phyloP scores from a whole-genome alignment of 2,113 vertebrate genomes.

The Serinus canaria region DNA sequence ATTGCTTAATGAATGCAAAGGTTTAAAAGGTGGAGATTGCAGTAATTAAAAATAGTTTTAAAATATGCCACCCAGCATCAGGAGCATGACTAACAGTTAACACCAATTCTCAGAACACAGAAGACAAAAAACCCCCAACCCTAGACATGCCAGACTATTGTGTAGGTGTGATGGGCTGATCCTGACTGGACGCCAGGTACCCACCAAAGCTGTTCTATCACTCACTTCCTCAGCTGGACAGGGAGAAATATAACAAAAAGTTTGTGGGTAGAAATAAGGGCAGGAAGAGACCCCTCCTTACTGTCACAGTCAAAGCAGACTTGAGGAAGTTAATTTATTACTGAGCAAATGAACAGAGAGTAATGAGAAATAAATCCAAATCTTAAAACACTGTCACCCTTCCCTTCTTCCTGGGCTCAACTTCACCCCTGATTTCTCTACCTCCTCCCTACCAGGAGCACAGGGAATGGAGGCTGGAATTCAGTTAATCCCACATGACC shows the following conservation, averaged over 20 bases:
- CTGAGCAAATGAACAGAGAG: neutral
- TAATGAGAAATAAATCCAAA: neutral
- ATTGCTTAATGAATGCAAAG: neutral
- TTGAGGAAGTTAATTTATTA: neutral
- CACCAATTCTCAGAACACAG: neutral
- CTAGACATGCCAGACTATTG: neutral
- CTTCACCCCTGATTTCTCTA: neutral
- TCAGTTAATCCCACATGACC: neutral
- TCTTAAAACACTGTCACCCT: neutral
- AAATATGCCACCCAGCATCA: neutral
- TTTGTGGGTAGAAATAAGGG: neutral
- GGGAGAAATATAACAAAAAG: neutral
- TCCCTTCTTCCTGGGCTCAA: neutral
- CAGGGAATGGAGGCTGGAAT: neutral
- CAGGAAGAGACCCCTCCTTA: neutral
- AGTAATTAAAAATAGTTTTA: neutral
- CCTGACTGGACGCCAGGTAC: neutral
- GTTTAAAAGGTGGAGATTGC: neutral
- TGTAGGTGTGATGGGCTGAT: neutral
- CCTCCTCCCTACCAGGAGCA: neutral
- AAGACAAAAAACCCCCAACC: neutral
- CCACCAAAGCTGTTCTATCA: neutral
- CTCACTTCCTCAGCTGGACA: neutral
- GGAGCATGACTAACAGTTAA: neutral
- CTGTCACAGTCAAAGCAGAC: neutral